These are phyloP conservation scores for Yponomeuta malinellus DNA, from an alignment of 2,888 invertebrate species.

Conservation along the genomic window DNA sequence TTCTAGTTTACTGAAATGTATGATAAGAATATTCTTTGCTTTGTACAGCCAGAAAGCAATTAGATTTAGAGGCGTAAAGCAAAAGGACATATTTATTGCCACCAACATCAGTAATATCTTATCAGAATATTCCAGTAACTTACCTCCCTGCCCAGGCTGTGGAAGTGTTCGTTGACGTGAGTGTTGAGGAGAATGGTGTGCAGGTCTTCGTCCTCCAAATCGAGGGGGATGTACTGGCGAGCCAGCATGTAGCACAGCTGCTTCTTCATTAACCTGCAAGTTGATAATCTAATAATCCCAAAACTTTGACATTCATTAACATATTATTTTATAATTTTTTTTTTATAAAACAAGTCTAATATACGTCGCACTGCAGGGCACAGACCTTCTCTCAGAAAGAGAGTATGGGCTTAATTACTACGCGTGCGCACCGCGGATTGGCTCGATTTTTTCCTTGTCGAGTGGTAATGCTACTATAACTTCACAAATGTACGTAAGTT, in stretches of 20 bases:
- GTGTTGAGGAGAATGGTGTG: constrained; percentile 95
- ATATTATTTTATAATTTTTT: neutral
- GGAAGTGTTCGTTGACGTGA: constrained; percentile 93
- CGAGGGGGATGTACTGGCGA: constrained; percentile 93
- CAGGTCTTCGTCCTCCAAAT: constrained; percentile 88
- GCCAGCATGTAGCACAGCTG: constrained; percentile 98
- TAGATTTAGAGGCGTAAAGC: too few relatives aligned
- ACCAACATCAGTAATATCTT: neutral
- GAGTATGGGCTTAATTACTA: too few relatives aligned
- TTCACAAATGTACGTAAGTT: too few relatives aligned
- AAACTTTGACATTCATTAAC: too few relatives aligned
- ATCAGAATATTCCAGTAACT: constrained; percentile 4
- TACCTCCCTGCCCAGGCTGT: constrained; percentile 93
- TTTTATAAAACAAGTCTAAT: neutral
- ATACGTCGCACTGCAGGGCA: too few relatives aligned
- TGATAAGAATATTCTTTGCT: too few relatives aligned
- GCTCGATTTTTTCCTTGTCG: too few relatives aligned
- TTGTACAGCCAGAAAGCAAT: too few relatives aligned
- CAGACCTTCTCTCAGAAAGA: too few relatives aligned
- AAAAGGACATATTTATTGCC: neutral
- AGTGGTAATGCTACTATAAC: too few relatives aligned
- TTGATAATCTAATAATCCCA: constrained; percentile 1
- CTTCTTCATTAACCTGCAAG: constrained; percentile 85
- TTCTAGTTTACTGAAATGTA: too few relatives aligned
- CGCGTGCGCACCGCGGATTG: too few relatives aligned